Evolutionary conservation across 23 tunicate species (phyloP).

Genomic region (Clavelina lepadiformis): DNA sequence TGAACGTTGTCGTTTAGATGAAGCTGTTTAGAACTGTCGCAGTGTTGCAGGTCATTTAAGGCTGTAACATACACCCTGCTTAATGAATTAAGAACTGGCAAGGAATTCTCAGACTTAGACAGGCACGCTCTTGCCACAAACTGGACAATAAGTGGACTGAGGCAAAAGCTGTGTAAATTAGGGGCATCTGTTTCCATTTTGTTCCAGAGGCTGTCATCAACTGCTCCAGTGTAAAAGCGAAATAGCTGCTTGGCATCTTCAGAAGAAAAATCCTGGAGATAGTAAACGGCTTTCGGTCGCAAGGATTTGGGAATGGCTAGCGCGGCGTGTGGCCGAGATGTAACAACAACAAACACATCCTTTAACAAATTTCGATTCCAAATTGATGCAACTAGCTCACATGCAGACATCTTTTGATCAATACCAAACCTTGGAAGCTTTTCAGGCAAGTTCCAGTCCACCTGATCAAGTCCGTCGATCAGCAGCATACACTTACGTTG

Average conservation of each 20-base stretch:
- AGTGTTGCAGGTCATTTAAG: no score
- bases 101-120: background rate
- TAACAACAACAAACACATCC: background rate
- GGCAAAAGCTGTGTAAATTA: background rate
- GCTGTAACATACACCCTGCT: background rate
- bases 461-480: conserved; percentile 5
- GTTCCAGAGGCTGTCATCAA: background rate
- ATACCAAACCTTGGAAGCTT: background rate
- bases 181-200: background rate
- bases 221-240: background rate
- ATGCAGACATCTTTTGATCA: background rate
- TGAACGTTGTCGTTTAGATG: no score
- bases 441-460: background rate
- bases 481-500: background rate
- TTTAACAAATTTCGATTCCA: background rate
- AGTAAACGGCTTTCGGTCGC: background rate
- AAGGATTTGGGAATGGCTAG: background rate
- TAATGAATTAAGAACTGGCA: background rate
- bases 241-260: background rate
- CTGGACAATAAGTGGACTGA: background rate
- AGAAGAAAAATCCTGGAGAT: background rate
- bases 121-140: background rate
- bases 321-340: conserved; percentile 1
- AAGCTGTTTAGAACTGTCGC: no score
- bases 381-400: background rate